These are phyloP conservation scores for Cotesia typhae DNA, from an alignment of 1,140 invertebrate genomes.

Conservation along the genomic window DNA sequence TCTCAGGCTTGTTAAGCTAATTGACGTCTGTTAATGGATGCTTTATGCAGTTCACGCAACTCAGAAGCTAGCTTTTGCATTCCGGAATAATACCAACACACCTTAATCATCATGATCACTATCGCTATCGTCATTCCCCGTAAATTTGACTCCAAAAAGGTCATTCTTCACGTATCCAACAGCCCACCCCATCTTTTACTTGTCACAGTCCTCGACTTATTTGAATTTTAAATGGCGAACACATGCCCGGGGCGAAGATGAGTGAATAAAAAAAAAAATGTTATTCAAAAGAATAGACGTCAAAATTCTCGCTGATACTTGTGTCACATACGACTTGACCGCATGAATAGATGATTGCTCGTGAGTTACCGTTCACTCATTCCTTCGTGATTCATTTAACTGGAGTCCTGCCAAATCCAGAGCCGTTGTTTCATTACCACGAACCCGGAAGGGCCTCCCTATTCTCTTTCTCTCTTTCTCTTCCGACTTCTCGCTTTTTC, in stretches of 20 bases:
- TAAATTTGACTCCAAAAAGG: too few species aligned
- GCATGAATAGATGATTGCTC: conserved; percentile 47
- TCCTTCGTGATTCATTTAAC: conserved; percentile 55
- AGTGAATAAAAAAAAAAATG: too few species aligned
- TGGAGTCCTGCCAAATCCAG: conserved; percentile 54
- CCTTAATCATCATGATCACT: background rate
- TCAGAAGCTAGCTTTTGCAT: background rate
- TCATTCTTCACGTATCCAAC: too few species aligned
- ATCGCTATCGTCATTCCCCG: background rate
- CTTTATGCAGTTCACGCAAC: conserved; percentile 19
- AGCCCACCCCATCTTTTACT: too few species aligned
- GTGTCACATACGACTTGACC: conserved; percentile 17
- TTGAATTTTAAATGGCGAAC: too few species aligned
- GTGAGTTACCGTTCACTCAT: conserved; percentile 49
- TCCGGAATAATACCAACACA: background rate
- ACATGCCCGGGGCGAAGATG: too few species aligned
- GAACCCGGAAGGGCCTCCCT: conserved; percentile 41
- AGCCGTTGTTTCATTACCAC: conserved; percentile 53
- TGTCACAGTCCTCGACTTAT: background rate
- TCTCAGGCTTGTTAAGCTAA: conserved; percentile 9
- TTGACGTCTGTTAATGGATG: conserved; percentile 17
- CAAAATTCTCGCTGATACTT: conserved; percentile 5
- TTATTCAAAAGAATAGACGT: too few species aligned
- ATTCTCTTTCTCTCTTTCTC: conserved; percentile 20
- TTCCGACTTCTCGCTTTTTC: too few species aligned